phyloP scores from a whole-genome alignment of 2,888 invertebrate genomes.

The Agrotis segetum region DNA sequence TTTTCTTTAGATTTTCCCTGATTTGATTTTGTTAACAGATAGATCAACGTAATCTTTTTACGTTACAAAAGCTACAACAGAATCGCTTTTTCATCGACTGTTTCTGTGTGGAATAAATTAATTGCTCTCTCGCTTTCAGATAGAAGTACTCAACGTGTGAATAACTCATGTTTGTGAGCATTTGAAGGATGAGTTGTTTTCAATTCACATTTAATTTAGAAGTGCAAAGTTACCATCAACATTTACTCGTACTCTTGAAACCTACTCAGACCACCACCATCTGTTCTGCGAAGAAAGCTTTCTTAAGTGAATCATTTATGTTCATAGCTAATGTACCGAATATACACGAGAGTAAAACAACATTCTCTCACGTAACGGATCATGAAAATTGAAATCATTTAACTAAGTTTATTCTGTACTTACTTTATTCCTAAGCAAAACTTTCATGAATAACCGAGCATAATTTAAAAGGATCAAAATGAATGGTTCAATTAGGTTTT shows the following conservation, averaged over 20 bases:
- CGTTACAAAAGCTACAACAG: slow-evolving; percentile 1
- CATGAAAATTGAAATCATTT: slow-evolving; percentile 34
- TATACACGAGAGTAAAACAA: slow-evolving; percentile 40
- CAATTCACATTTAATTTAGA: slow-evolving; percentile 79
- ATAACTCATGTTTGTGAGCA: slow-evolving; percentile 3
- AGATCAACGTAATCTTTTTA: slow-evolving; percentile 36
- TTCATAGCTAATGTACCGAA: slow-evolving; percentile 46
- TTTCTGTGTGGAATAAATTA: background rate
- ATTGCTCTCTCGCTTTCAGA: background rate
- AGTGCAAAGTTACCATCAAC: slow-evolving; percentile 68
- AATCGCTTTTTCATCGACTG: background rate
- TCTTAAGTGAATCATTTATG: slow-evolving; percentile 53
- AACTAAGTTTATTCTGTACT: slow-evolving; percentile 27
- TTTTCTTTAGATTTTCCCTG: slow-evolving; percentile 41
- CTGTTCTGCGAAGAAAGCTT: slow-evolving; percentile 47
- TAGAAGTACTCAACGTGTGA: background rate
- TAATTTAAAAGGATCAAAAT: slow-evolving; percentile 1
- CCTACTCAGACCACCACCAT: slow-evolving; percentile 54
- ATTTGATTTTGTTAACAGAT: slow-evolving; percentile 41
- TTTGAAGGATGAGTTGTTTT: slow-evolving; percentile 71
- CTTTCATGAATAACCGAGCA: slow-evolving; percentile 16
- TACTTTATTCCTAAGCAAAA: slow-evolving; percentile 12
- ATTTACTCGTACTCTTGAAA: slow-evolving; percentile 59
- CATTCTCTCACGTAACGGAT: slow-evolving; percentile 15
- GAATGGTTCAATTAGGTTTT: background rate